phyloP scores from a whole-genome alignment of 2,797 vertebrate species.

The Phoebastria nigripes region DNA sequence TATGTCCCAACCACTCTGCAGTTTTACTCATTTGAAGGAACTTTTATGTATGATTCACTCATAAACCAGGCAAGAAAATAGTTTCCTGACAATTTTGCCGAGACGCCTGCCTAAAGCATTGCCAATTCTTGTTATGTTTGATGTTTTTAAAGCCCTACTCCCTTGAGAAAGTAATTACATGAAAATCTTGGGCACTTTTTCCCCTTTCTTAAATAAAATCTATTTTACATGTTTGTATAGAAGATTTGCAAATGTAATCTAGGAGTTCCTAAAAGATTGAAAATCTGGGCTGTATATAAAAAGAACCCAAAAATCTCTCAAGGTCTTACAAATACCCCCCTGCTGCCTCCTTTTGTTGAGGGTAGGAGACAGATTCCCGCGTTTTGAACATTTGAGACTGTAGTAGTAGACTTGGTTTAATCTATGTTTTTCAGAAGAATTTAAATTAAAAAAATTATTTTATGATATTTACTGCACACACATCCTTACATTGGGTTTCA shows the following conservation, averaged over 20 bases:
- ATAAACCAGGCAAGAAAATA: background rate
- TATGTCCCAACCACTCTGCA: background rate
- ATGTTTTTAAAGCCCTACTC: background rate
- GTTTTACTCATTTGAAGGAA: background rate
- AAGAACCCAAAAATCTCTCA: background rate
- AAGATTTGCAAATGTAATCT: background rate
- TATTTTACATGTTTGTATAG: background rate
- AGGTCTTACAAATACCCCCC: background rate
- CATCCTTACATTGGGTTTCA: background rate
- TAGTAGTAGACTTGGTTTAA: background rate
- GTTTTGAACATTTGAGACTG: background rate
- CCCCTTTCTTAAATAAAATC: background rate
- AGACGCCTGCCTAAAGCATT: background rate
- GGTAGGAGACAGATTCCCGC: background rate
- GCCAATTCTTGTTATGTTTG: background rate
- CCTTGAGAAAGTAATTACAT: background rate
- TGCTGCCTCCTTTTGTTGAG: background rate
- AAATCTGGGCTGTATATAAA: background rate
- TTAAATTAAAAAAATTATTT: background rate
- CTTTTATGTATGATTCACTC: background rate
- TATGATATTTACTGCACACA: background rate
- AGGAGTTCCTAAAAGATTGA: background rate
- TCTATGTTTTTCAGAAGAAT: background rate
- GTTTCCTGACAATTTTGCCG: background rate
- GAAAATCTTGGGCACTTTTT: background rate